phyloP scores from a whole-genome alignment of 2,797 vertebrate species.

The Anniella stebbinsi region DNA sequence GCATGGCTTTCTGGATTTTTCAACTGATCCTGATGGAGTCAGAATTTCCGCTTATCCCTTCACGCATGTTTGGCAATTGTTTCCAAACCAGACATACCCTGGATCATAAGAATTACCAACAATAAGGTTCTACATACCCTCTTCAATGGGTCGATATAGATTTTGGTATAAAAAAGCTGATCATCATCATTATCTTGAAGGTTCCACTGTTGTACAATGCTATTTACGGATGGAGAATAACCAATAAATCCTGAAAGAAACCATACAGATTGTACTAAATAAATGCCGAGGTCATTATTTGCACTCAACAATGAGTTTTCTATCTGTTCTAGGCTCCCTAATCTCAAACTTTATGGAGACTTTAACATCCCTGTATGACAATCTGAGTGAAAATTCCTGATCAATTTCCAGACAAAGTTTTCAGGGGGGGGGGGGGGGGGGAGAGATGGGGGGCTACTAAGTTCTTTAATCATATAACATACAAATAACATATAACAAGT shows the following conservation, averaged over 20 bases:
- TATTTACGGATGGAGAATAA: conserved; percentile 87
- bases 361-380: not conserved
- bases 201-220: conserved; percentile 91
- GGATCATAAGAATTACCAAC: not conserved
- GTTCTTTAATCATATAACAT: no score
- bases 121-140: conserved; percentile 82
- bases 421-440: not conserved
- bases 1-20: not conserved
- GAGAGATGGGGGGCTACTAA: no score
- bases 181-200: conserved; percentile 99
- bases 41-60: not conserved
- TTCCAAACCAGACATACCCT: not conserved
- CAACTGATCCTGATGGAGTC: not conserved
- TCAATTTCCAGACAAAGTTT: not conserved
- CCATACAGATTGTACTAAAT: conserved; percentile 30
- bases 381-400: conserved; percentile 2
- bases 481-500: no score
- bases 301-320: conserved; percentile 28
- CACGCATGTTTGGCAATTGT: not conserved
- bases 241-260: conserved; percentile 91
- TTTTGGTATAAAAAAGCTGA: conserved; percentile 98
- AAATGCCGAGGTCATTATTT: conserved; percentile 34
- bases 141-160: conserved; percentile 90
- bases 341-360: conserved; percentile 5
- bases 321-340: not conserved